phyloP scores from a whole-genome alignment of 2,888 invertebrate genomes.

The Chorisops tibialis region DNA sequence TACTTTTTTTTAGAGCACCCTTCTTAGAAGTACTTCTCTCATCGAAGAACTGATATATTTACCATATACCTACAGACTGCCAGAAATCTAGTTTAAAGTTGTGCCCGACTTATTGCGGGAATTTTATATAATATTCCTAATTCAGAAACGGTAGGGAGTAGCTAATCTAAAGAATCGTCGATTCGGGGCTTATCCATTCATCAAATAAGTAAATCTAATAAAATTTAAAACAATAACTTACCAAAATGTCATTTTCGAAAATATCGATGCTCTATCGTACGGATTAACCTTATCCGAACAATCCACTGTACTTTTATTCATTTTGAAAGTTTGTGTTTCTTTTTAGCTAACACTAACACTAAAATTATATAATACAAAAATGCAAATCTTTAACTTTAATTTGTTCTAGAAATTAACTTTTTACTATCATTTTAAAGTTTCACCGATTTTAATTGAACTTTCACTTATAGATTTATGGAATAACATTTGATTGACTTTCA shows the following conservation, averaged over 20 bases:
- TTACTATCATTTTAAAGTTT: background rate
- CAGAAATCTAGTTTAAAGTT: too few species aligned
- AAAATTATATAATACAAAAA: conserved; percentile 2
- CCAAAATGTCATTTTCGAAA: conserved; percentile 28
- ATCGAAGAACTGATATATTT: too few species aligned
- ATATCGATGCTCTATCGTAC: conserved; percentile 18
- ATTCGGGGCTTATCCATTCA: too few species aligned
- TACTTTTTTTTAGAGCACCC: too few species aligned
- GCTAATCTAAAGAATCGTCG: too few species aligned
- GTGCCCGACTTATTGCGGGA: too few species aligned
- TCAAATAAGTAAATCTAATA: too few species aligned
- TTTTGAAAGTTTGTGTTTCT: conserved; percentile 2
- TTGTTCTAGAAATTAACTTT: background rate
- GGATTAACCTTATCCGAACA: conserved; percentile 24
- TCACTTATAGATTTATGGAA: background rate
- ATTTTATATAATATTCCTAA: too few species aligned
- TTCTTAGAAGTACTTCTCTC: too few species aligned
- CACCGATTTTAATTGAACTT: background rate
- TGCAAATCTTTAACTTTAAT: background rate
- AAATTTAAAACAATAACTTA: conserved; percentile 3
- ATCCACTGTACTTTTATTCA: conserved; percentile 16
- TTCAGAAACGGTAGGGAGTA: too few species aligned
- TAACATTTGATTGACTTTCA: background rate
- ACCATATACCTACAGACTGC: too few species aligned
- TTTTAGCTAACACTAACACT: background rate